Percentiles rank a stretch among this genome's conserved stretches.
Evolutionary conservation across 2,113 vertebrate genomes (phyloP).

Genomic region (Rhipidura dahli): DNA sequence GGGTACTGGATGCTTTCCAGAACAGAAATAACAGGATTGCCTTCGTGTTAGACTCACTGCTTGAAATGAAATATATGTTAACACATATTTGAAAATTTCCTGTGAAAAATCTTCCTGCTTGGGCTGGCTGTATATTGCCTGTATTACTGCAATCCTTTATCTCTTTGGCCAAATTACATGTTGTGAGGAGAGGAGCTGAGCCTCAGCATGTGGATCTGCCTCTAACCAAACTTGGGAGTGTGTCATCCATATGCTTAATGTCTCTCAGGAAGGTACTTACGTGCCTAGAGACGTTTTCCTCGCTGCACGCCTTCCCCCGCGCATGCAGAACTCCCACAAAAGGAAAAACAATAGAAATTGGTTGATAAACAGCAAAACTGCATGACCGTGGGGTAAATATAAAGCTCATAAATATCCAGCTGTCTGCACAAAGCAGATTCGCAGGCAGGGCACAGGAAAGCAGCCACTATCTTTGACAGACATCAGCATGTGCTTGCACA

Average conservation of each 20-base stretch:
- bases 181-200: background rate
- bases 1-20: conserved; percentile 44
- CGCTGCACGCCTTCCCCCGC: background rate
- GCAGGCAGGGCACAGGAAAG: background rate
- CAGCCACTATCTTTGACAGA: conserved; percentile 69
- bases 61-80: conserved; percentile 33
- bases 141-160: background rate
- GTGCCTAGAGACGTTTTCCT: background rate
- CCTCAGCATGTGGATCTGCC: background rate
- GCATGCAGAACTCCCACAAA: background rate
- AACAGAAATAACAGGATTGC: conserved; percentile 57
- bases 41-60: background rate
- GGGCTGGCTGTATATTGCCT: background rate
- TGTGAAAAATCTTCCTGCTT: background rate
- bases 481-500: conserved; percentile 60
- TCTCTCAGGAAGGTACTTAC: background rate
- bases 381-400: conserved; percentile 47
- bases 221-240: conserved; percentile 48
- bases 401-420: conserved; percentile 79
- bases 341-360: background rate
- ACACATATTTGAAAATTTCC: background rate
- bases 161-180: background rate
- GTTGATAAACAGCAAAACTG: background rate
- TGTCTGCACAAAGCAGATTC: conserved; percentile 65
- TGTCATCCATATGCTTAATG: conserved; percentile 2